Evolutionary conservation across 2,888 invertebrate species (phyloP).

Genomic region (Osedax fenrisi): DNA sequence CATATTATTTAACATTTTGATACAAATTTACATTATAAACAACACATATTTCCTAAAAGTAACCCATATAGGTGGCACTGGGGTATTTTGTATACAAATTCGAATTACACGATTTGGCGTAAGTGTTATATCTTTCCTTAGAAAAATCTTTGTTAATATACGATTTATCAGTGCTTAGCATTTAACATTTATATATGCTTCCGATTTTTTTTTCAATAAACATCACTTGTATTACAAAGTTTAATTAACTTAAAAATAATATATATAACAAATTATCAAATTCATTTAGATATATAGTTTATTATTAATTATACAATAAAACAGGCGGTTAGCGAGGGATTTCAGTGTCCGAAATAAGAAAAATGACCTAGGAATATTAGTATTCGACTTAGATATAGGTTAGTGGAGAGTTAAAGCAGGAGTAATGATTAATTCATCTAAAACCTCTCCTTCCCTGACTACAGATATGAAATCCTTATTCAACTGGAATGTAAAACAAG

Average conservation of each 20-base stretch:
- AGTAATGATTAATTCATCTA: too few species aligned
- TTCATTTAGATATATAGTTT: constrained; percentile 44
- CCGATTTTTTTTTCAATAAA: neutral
- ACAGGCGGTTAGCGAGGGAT: constrained; percentile 90
- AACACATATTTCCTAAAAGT: too few species aligned
- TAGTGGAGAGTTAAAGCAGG: constrained; percentile 36
- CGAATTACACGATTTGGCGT: too few species aligned
- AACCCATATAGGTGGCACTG: too few species aligned
- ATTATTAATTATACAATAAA: neutral
- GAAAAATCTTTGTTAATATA: too few species aligned
- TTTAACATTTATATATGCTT: too few species aligned
- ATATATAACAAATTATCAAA: neutral
- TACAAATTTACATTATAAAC: too few species aligned
- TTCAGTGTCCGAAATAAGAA: constrained; percentile 83
- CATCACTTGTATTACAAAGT: neutral
- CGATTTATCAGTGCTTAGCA: too few species aligned
- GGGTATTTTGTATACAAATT: too few species aligned
- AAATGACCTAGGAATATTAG: constrained; percentile 85
- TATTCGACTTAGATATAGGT: constrained; percentile 85
- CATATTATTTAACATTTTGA: too few species aligned
- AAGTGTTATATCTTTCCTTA: too few species aligned
- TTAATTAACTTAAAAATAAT: neutral
- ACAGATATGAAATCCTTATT: constrained; percentile 69
- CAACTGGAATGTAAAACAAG: constrained; percentile 98
- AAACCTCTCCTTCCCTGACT: neutral